Evolutionary conservation across 2,888 invertebrate genomes (phyloP), one percentile per base, ranked within the genome.

Genomic region (Callyntrura sp.): DNA sequence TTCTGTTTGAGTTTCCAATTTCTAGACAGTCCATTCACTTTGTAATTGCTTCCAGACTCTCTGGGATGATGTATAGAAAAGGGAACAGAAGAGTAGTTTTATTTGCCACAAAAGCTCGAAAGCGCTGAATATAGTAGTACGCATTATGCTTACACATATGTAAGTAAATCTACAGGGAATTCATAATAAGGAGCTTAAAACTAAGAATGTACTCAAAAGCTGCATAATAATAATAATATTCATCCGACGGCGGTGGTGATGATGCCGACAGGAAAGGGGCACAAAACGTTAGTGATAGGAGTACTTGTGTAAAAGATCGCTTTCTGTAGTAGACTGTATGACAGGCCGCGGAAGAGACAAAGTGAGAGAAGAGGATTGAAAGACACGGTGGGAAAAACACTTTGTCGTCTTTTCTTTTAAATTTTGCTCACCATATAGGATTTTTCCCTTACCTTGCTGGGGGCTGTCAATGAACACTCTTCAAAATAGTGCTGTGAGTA

Each of bases 171-270:
- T 68, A 55, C 60, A 17, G 51, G 83, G 83, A 83, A 83, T 83
- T 83, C 51, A 51, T 83, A 83, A 83, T 83, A 83, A 83, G 83
- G 28, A 25, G 83, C 83, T 83, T 83, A 83, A 83, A 68, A 65
- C 35, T 62, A 83, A 82, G 48, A 83, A 68, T 68, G 43, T 51
- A 55, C 20, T 83, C 83, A 83, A 83, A 81, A 82, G 48, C 65
- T 35, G 35, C 6, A 35, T 35, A 35, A 65, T 60, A 62, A 35
- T 35, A 35, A 65, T 60, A 62, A 60, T 79, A 28, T 43, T 43
- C 79, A 55, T 79, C 78, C 23, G 57, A 60, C 43, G 60, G 20
- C 20, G 57, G n/a, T 35, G 79, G 43, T 60, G 57, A 11, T 60
- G 9, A 35, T 78, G 55, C 14, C 12, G 14, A n/a, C 14, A 35